A percentile compares a stretch with the other conserved stretches of the same genome.
Conservation (phyloP, 1,140 invertebrate species). For the Ooceraea biroi region DNA sequence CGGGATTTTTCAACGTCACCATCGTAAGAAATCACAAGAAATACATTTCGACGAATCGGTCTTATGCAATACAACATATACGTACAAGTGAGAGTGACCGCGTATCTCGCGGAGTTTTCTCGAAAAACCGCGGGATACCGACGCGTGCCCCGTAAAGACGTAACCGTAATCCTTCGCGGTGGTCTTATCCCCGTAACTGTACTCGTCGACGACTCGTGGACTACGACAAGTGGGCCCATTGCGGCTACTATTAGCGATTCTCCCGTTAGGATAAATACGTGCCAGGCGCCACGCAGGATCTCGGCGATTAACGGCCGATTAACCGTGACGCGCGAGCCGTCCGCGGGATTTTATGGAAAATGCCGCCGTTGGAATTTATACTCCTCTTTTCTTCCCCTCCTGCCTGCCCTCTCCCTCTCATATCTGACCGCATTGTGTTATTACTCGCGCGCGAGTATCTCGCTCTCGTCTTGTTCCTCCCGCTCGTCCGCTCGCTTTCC, state of each 20-base stretch:
- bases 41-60: no score
- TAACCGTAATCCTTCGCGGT: constrained; percentile 59
- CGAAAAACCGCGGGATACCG: neutral
- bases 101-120: neutral
- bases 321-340: constrained; percentile 54
- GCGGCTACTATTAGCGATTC: constrained; percentile 76
- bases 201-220: constrained; percentile 64
- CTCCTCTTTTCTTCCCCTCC: neutral
- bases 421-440: constrained; percentile 16
- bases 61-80: no score
- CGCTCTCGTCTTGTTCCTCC: neutral
- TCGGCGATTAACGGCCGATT: constrained; percentile 73
- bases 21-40: no score
- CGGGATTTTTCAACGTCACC: no score
- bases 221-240: constrained; percentile 54
- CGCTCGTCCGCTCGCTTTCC: neutral
- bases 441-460: neutral
- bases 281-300: constrained; percentile 73
- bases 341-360: constrained; percentile 64
- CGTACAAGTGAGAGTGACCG: no score
- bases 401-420: neutral
- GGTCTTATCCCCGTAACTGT: constrained; percentile 73
- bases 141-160: constrained; percentile 38
- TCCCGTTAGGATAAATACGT: constrained; percentile 80
- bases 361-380: constrained; percentile 34